These are phyloP conservation scores for Linnaemya tessellans DNA, from an alignment of 2,888 invertebrate genomes.

Conservation along the genomic window DNA sequence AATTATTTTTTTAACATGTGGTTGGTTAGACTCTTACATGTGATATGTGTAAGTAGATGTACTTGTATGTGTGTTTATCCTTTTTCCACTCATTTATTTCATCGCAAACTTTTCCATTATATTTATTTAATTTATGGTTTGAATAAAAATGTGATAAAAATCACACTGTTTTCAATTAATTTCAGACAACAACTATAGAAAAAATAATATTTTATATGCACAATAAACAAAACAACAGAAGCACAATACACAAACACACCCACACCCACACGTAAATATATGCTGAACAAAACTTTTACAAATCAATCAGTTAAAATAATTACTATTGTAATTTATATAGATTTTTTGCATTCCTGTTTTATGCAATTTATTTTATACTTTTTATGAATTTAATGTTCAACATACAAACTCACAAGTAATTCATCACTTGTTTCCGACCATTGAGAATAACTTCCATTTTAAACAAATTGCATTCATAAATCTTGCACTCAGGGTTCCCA, in stretches of 20 bases:
- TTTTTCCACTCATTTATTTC: conserved; percentile 31
- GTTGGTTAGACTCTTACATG: not conserved
- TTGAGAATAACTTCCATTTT: conserved; percentile 59
- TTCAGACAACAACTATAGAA: conserved; percentile 28
- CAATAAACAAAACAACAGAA: conserved; percentile 26
- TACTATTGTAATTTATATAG: conserved; percentile 63
- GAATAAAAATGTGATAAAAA: conserved; percentile 62
- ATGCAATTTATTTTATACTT: conserved; percentile 33
- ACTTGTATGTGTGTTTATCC: too few relatives aligned
- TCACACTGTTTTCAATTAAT: conserved; percentile 65
- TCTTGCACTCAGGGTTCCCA: conserved; percentile 14
- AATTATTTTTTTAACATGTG: conserved; percentile 26
- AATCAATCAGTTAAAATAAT: conserved; percentile 67
- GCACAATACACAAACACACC: not conserved
- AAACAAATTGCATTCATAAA: conserved; percentile 71
- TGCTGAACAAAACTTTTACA: conserved; percentile 56
- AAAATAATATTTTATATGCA: conserved; percentile 43
- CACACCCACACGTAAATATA: not conserved
- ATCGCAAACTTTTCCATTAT: conserved; percentile 12
- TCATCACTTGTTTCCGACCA: conserved; percentile 65
- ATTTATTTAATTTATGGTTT: conserved; percentile 54
- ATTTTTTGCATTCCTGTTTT: conserved; percentile 34
- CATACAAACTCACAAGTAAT: conserved; percentile 40
- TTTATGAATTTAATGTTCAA: conserved; percentile 45
- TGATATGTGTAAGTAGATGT: too few relatives aligned